A percentile compares a stretch with the other conserved stretches of the same genome.
Conservation (phyloP, 2,113 vertebrate species). For the Sinocyclocheilus maitianheensis region DNA sequence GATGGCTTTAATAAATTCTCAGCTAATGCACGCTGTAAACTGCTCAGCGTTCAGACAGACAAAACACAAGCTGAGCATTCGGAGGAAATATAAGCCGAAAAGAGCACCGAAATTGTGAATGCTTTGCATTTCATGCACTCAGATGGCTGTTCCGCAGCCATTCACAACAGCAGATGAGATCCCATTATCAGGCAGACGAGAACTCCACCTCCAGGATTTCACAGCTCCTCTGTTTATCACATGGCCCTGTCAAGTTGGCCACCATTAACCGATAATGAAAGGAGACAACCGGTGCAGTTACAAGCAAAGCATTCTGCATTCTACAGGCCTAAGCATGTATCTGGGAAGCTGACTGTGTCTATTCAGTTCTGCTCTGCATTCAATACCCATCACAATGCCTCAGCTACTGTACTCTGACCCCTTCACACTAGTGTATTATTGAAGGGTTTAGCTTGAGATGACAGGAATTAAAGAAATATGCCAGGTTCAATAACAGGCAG, state of each 20-base stretch:
- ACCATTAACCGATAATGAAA: slow-evolving; percentile 97
- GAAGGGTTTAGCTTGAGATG: slow-evolving; percentile 20
- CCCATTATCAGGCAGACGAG: slow-evolving; percentile 76
- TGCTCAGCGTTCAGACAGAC: slow-evolving; percentile 36
- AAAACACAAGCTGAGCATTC: background rate
- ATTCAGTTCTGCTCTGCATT: slow-evolving; percentile 78
- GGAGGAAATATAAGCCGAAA: slow-evolving; percentile 35
- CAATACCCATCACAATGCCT: slow-evolving; percentile 73
- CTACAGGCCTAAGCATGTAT: slow-evolving; percentile 88
- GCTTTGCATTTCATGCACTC: slow-evolving; percentile 67
- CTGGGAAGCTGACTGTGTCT: slow-evolving; percentile 84
- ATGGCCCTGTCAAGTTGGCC: slow-evolving; percentile 91
- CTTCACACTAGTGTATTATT: slow-evolving; percentile 43
- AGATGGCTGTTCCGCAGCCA: slow-evolving; percentile 61
- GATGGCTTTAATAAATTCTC: slow-evolving; percentile 39
- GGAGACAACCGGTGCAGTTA: slow-evolving; percentile 91
- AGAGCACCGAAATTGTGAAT: slow-evolving; percentile 56
- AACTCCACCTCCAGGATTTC: slow-evolving; percentile 89
- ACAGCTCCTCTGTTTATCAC: slow-evolving; percentile 89
- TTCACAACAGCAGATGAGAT: slow-evolving; percentile 72
- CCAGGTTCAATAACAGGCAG: background rate
- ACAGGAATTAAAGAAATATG: slow-evolving; percentile 9
- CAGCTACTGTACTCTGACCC: slow-evolving; percentile 50
- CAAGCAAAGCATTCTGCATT: slow-evolving; percentile 85
- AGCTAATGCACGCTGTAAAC: slow-evolving; percentile 44